Evolutionary conservation across 2,888 invertebrate species (phyloP), one percentile per base, ranked within the genome.

Genomic region (Trichogramma evanescens): DNA sequence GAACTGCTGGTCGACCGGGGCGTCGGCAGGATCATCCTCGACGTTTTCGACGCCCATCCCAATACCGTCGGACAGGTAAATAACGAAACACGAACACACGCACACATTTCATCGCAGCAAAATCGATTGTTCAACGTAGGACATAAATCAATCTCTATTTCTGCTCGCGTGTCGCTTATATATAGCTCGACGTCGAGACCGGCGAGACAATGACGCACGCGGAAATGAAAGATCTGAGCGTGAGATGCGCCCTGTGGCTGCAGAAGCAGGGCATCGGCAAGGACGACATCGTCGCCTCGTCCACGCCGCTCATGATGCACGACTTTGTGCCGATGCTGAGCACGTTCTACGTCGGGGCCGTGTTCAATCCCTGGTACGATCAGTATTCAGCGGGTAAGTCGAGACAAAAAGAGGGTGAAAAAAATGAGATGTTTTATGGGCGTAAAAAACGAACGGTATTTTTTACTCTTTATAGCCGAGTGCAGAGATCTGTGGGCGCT

Each of bases 221-320:
- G 2, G 54, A 69, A 8, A 65, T 74, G 58, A 51, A 51, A 53
- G 69, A 72, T 9, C 66, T 69, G 6, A 65, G 66, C 6, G 61
- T 71, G 5, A 71, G 71, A 59, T 75, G 74, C 43, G 71, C 74
- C 0, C 52, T 73, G 6, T 74, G 74, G 74, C 8, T 74, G 46
- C 66, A 62, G 52, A 66, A 70, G 10, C 64, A 71, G 52, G 70
- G 71, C 4, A 51, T 74, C 5, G 51, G 53, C 38, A 51, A 63
- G 0, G 66, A 66, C 5, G 74, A 75, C 44, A 55, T 74, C 4
- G 56, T 75, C n/a, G 61, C 57, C 9, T 52, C 70, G 39, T 72
- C 71, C 4, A 66, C 71, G 0, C 66, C 69, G 26, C 71, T 72
- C 64, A 69, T 69, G 5, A 52, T 68, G 8, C 68, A 74, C 43